These are phyloP conservation scores for Colletes collaris DNA, from an alignment of 2,888 invertebrate genomes.

Conservation along the genomic window DNA sequence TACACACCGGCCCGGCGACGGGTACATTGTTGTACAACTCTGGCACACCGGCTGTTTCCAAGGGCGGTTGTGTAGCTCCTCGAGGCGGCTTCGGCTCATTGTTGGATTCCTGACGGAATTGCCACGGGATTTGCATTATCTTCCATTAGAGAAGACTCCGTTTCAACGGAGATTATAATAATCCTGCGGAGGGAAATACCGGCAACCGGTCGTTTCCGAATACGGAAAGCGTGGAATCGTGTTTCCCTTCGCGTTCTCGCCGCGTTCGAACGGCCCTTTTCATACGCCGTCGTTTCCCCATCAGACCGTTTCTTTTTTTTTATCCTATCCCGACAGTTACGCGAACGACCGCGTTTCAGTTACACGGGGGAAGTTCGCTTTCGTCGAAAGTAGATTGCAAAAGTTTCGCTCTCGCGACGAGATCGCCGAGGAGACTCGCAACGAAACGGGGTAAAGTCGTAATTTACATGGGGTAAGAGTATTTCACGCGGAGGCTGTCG, in stretches of 20 bases:
- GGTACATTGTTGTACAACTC: constrained; percentile 47
- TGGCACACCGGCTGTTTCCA: constrained; percentile 42
- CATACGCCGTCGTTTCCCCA: background rate
- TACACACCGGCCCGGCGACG: constrained; percentile 11
- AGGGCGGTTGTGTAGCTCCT: constrained; percentile 47
- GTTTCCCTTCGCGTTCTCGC: background rate
- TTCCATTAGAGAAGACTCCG: constrained; percentile 50
- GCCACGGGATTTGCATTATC: constrained; percentile 64
- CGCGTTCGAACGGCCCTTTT: background rate
- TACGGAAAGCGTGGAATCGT: background rate
- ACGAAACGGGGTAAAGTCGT: background rate
- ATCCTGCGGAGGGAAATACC: constrained; percentile 25
- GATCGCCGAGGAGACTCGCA: background rate
- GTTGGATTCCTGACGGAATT: constrained; percentile 59
- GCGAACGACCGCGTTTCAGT: too few relatives aligned
- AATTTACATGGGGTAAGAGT: constrained; percentile 2
- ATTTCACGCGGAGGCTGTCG: too few relatives aligned
- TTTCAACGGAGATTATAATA: constrained; percentile 57
- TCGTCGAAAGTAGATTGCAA: background rate
- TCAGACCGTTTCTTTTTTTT: too few relatives aligned
- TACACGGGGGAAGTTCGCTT: background rate
- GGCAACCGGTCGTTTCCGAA: background rate
- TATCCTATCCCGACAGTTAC: too few relatives aligned
- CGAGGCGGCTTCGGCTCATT: constrained; percentile 62
- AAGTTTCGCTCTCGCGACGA: background rate